Evolutionary conservation across 2,888 invertebrate species (phyloP).

Genomic region (Xestobium rufovillosum): DNA sequence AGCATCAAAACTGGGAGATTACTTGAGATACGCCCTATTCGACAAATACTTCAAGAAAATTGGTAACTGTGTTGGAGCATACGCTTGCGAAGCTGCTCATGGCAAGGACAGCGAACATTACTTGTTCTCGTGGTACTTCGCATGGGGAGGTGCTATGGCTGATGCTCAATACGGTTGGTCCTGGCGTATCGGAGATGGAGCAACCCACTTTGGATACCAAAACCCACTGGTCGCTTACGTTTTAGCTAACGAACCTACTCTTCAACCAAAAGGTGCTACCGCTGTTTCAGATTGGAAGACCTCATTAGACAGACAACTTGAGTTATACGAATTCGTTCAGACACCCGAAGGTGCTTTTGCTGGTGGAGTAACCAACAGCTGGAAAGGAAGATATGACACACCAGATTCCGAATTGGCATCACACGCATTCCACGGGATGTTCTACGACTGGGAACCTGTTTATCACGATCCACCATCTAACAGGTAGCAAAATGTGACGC

Average conservation of each 20-base stretch:
- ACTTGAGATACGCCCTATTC: constrained; percentile 24
- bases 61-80: constrained; percentile 24
- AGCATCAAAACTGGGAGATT: too few species aligned
- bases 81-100: constrained; percentile 20
- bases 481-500: constrained; percentile 29
- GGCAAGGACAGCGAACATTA: constrained; percentile 28
- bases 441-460: constrained; percentile 29
- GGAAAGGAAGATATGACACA: constrained; percentile 27
- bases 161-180: constrained; percentile 22
- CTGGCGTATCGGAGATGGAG: constrained; percentile 27
- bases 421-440: constrained; percentile 28
- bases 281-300: constrained; percentile 25
- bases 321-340: constrained; percentile 26
- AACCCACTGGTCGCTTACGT: constrained; percentile 26
- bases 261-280: constrained; percentile 24
- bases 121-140: constrained; percentile 26
- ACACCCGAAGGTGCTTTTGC: constrained; percentile 27
- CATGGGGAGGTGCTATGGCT: constrained; percentile 27
- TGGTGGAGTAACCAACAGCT: constrained; percentile 28
- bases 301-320: constrained; percentile 25
- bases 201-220: constrained; percentile 28
- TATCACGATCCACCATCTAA: constrained; percentile 29
- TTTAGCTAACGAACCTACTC: constrained; percentile 19
- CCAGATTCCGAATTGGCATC: constrained; percentile 20
- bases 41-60: constrained; percentile 29